These are phyloP conservation scores for Procambarus virginalis DNA, from an alignment of 1,140 invertebrate genomes.

Conservation along the genomic window DNA sequence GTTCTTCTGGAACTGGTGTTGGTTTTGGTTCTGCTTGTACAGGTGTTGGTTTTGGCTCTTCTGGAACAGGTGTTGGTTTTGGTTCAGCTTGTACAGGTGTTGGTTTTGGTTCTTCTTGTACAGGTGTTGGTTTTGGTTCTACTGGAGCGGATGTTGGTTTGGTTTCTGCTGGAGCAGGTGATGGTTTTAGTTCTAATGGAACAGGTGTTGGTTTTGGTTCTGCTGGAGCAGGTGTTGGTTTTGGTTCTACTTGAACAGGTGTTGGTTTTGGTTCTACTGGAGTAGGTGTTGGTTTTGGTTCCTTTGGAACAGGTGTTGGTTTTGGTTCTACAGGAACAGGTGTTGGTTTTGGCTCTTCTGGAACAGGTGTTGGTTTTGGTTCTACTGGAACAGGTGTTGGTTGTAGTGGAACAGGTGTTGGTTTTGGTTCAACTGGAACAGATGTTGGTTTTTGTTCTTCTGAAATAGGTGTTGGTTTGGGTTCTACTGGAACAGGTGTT, in stretches of 20 bases:
- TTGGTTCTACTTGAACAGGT: neutral
- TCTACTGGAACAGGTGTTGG: neutral
- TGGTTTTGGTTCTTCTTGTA: neutral
- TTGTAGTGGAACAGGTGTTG: conserved; percentile 11
- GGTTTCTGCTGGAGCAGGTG: neutral
- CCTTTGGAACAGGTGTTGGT: conserved; percentile 1
- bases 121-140: conserved; percentile 29
- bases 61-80: neutral
- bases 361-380: neutral
- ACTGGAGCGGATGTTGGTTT: conserved; percentile 14
- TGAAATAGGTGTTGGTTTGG: neutral
- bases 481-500: neutral
- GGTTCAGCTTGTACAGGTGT: neutral
- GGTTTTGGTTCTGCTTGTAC: conserved; percentile 17
- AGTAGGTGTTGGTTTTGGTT: conserved; percentile 16
- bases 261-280: conserved; percentile 15
- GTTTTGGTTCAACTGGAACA: neutral
- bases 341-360: conserved; percentile 9
- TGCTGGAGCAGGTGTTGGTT: conserved; percentile 6
- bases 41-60: conserved; percentile 34
- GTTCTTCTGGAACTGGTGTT: conserved; percentile 18
- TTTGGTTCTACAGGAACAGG: neutral
- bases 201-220: conserved; percentile 31
- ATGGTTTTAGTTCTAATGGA: conserved; percentile 25
- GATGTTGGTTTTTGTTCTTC: conserved; percentile 6